phyloP scores from a whole-genome alignment of 2,888 invertebrate genomes.

The Blastobasis lacticolella region DNA sequence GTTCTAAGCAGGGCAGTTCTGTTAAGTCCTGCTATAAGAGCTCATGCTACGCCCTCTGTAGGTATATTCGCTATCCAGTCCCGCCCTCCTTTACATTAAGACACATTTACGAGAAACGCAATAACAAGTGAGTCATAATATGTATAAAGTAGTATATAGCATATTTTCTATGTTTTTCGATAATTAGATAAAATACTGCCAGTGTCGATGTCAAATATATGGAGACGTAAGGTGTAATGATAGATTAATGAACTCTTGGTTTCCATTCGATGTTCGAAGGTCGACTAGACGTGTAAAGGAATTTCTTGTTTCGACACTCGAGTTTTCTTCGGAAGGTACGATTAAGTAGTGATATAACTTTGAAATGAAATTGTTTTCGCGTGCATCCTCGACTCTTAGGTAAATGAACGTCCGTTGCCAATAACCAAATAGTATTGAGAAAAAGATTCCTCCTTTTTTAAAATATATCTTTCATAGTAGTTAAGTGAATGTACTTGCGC shows the following conservation, averaged over 20 bases:
- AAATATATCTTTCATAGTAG: constrained; percentile 51
- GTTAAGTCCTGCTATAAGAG: no score
- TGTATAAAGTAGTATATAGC: constrained; percentile 64
- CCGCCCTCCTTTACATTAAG: constrained; percentile 31
- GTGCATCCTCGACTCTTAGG: constrained; percentile 39
- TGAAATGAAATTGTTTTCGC: constrained; percentile 30
- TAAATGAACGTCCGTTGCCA: constrained; percentile 53
- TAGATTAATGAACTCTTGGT: constrained; percentile 13
- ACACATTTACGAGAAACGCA: constrained; percentile 49
- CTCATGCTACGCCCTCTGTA: not conserved
- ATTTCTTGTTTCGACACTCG: constrained; percentile 6
- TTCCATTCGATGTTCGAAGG: constrained; percentile 10
- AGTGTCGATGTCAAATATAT: constrained; percentile 40
- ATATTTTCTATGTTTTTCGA: constrained; percentile 68
- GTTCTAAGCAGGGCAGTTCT: no score
- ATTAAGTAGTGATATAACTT: constrained; percentile 27
- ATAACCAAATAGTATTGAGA: constrained; percentile 63
- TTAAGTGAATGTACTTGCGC: constrained; percentile 62
- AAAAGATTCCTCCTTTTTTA: constrained; percentile 49
- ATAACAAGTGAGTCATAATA: constrained; percentile 64
- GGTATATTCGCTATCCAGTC: constrained; percentile 23
- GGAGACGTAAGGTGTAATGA: constrained; percentile 23
- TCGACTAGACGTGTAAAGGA: constrained; percentile 12
- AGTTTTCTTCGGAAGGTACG: constrained; percentile 9
- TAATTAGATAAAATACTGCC: constrained; percentile 66